Evolutionary conservation across 2,113 vertebrate genomes (phyloP).

Genomic region (Ifrita kowaldi): DNA sequence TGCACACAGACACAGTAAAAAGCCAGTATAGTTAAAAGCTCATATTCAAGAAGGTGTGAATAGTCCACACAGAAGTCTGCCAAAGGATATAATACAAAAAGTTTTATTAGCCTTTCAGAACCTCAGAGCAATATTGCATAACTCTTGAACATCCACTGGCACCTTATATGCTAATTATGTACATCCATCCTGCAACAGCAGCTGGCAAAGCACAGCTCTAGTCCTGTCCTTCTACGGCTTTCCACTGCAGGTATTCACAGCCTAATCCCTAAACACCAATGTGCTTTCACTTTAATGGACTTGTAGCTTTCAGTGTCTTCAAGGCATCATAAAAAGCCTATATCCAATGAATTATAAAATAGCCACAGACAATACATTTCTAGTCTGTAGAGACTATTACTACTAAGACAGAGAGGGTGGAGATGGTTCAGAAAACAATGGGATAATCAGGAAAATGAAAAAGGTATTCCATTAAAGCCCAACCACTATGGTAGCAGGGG

Average conservation of each 20-base stretch:
- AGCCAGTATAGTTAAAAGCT: neutral
- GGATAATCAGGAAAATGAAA: neutral
- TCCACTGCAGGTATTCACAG: neutral
- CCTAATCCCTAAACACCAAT: neutral
- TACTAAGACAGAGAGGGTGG: neutral
- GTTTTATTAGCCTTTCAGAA: neutral
- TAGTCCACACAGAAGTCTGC: neutral
- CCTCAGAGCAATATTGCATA: neutral
- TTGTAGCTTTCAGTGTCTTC: neutral
- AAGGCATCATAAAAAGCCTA: neutral
- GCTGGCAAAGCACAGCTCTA: neutral
- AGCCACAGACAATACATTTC: neutral
- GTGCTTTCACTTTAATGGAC: neutral
- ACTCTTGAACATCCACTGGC: neutral
- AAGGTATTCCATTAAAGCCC: neutral
- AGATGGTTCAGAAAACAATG: neutral
- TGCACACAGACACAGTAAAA: neutral
- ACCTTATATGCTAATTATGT: neutral
- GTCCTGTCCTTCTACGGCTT: neutral
- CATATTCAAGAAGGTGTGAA: neutral
- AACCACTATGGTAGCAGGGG: neutral
- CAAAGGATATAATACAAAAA: neutral
- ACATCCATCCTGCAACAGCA: neutral
- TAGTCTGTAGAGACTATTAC: neutral
- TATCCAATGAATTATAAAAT: neutral